phyloP scores from a whole-genome alignment of 2,888 invertebrate genomes.

The Scaptomyza parva region DNA sequence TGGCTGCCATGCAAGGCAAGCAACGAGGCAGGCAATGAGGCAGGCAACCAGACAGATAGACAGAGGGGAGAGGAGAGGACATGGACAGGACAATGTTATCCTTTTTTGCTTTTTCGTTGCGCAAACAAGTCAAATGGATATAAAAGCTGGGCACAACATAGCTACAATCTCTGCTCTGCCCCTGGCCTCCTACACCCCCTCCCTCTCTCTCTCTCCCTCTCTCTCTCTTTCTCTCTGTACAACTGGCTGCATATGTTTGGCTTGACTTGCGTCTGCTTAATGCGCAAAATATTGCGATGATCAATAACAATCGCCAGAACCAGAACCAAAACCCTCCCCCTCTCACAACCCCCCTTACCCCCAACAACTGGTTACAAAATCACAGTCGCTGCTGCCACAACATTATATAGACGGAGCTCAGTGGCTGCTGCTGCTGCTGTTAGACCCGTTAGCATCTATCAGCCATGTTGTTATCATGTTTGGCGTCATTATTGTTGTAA shows the following conservation, averaged over 20 bases:
- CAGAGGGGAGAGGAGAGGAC: not conserved
- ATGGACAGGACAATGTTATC: slow-evolving; percentile 71
- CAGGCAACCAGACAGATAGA: not conserved
- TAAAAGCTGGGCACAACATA: slow-evolving; percentile 44
- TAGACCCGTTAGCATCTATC: slow-evolving; percentile 36
- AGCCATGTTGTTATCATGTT: slow-evolving; percentile 75
- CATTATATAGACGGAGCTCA: slow-evolving; percentile 13
- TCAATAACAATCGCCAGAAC: slow-evolving; percentile 73
- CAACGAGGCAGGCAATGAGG: not conserved
- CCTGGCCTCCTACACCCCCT: not conserved
- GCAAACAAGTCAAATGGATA: slow-evolving; percentile 78
- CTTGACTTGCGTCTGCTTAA: slow-evolving; percentile 75
- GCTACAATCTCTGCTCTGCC: slow-evolving; percentile 2
- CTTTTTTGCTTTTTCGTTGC: slow-evolving; percentile 64
- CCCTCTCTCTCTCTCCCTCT: not conserved
- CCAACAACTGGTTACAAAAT: slow-evolving; percentile 25
- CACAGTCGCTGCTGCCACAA: slow-evolving; percentile 38
- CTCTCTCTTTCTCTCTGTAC: not conserved
- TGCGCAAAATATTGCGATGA: slow-evolving; percentile 81
- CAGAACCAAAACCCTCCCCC: no score
- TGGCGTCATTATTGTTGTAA: slow-evolving; percentile 80
- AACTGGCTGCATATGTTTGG: slow-evolving; percentile 72
- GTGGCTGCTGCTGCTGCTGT: slow-evolving; percentile 7
- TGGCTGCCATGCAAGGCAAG: slow-evolving; percentile 50
- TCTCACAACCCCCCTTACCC: no score